These are phyloP conservation scores for Anniella stebbinsi DNA, from an alignment of 2,797 vertebrate species.

Conservation along the genomic window DNA sequence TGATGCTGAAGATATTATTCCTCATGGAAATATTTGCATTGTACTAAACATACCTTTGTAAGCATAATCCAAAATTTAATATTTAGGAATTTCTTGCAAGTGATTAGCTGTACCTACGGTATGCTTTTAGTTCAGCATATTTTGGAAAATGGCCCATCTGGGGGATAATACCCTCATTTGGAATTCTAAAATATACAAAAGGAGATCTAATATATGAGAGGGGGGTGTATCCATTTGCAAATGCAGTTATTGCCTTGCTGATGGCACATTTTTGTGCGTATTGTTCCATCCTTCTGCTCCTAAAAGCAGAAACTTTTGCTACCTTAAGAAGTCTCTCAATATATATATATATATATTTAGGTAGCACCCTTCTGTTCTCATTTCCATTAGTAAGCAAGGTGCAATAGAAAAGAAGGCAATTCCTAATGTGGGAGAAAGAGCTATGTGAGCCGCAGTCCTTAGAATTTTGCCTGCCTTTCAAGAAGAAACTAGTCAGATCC, in stretches of 20 bases:
- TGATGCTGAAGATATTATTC: constrained; percentile 19
- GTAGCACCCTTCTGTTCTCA: neutral
- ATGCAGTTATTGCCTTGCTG: constrained; percentile 21
- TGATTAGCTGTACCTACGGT: constrained; percentile 9
- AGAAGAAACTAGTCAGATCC: neutral
- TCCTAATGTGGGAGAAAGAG: neutral
- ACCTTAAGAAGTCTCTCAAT: neutral
- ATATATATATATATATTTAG: neutral
- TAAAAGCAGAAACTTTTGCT: neutral
- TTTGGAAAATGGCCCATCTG: neutral
- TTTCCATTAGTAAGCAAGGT: neutral
- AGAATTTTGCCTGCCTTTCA: neutral
- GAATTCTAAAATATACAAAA: constrained; percentile 1
- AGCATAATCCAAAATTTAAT: constrained; percentile 9
- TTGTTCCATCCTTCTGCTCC: neutral
- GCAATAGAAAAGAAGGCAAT: neutral
- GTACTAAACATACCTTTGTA: neutral
- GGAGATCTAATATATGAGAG: neutral
- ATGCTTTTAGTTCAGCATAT: constrained; percentile 7
- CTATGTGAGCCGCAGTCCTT: neutral
- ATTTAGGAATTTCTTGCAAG: constrained; percentile 3
- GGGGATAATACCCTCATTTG: neutral
- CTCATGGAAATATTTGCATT: neutral
- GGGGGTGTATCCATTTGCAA: neutral
- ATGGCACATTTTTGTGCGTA: neutral